Evolutionary conservation across 2,888 invertebrate genomes (phyloP), one percentile per base, ranked within the genome.

Genomic region (Cephonodes hylas): DNA sequence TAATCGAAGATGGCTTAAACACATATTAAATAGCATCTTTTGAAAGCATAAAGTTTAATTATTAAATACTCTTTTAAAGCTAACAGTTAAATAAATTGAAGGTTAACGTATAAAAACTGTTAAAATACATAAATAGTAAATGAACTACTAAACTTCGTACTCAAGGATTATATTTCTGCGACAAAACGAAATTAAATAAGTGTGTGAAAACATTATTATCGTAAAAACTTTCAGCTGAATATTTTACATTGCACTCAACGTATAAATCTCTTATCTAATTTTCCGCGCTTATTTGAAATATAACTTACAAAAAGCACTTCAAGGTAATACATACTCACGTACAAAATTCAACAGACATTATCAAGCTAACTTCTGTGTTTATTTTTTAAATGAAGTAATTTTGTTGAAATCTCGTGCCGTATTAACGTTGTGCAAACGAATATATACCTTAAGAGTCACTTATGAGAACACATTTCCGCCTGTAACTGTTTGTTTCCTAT

Each of bases 311-410:
- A 38, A 13, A 27, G 22, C 31, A 38, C n/a, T n/a, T n/a, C 5
- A 31, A 53, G 15, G 10, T 27, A 31, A 27, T 18, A 31, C 18
- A 48, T 7, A 53, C 53, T 15, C 31, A 60, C 42, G 61, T 63
- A 23, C 61, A 64, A 42, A 27, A 18, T 31, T 61, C 56, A 61
- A 60, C 62, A 60, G 64, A 68, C 61, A 42, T 66, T 60, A 65
- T 59, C 31, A 56, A 58, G 64, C 42, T 57, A 62, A 57, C 64
- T 66, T 60, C 45, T 53, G 59, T 61, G 31, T 70, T 67, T 68
- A 67, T 70, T 66, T 68, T 53, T 70, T 62, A 64, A 68, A 66
- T 66, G 58, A 64, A 68, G 66, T 60, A 56, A 63, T 66, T 64
- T 25, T 42, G 59, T 62, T 62, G 22, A 22, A 62, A 46, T 61